These are phyloP conservation scores for Cathartes aura DNA, from an alignment of 2,113 vertebrate genomes.

Conservation along the genomic window DNA sequence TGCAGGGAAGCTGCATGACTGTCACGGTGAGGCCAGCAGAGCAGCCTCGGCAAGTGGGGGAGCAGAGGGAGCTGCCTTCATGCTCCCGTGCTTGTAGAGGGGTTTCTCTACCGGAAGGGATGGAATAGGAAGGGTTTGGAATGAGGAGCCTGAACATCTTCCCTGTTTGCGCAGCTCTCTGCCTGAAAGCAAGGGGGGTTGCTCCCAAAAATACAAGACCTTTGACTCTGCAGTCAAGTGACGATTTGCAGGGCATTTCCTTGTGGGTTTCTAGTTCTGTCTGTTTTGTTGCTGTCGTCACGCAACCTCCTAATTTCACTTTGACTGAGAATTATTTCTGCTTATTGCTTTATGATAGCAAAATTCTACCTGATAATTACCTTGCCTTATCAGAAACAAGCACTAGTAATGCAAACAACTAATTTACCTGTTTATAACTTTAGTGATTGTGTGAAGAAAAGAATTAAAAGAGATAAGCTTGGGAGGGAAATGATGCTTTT, in stretches of 20 bases:
- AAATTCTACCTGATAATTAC: not conserved
- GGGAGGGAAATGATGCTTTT: not conserved
- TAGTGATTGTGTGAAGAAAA: not conserved
- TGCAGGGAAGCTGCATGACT: not conserved
- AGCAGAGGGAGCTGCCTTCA: not conserved
- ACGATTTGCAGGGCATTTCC: not conserved
- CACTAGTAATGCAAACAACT: not conserved
- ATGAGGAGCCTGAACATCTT: not conserved
- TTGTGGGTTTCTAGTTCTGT: not conserved
- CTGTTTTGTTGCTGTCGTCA: not conserved
- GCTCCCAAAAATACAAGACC: accelerated
- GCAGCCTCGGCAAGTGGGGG: not conserved
- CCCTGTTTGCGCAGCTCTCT: not conserved
- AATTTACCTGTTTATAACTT: not conserved
- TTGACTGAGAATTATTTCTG: not conserved
- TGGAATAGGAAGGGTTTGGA: not conserved
- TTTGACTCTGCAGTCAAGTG: not conserved
- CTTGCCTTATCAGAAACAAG: not conserved
- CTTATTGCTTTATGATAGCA: not conserved
- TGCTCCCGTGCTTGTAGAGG: not conserved
- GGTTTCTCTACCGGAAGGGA: not conserved
- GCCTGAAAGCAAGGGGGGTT: not conserved
- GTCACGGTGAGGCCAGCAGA: not conserved
- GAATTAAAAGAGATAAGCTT: not conserved
- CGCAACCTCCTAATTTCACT: not conserved